Evolutionary conservation across 2,888 invertebrate genomes (phyloP).

Genomic region (Abrostola tripartita): DNA sequence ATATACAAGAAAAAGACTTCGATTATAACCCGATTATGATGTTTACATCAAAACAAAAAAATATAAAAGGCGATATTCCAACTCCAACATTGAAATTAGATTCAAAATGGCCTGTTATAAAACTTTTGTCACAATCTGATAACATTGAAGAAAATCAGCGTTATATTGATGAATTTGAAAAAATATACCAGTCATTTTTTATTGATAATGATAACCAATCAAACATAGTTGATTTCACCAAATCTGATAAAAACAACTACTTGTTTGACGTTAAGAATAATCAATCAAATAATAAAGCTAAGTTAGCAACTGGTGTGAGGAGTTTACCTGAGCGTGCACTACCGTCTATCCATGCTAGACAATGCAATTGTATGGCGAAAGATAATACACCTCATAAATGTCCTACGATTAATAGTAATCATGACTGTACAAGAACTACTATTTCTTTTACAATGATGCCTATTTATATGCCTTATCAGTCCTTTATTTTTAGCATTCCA

Average conservation of each 20-base stretch:
- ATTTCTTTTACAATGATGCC: constrained; percentile 29
- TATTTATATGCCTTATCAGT: constrained; percentile 32
- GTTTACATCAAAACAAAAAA: constrained; percentile 54
- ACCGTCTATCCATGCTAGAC: constrained; percentile 3
- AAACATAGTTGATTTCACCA: constrained; percentile 9
- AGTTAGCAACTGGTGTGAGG: constrained; percentile 64
- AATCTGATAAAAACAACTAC: constrained; percentile 13
- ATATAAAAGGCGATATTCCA: constrained; percentile 56
- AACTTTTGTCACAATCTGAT: constrained; percentile 53
- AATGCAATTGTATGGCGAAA: constrained; percentile 17
- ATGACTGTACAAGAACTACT: constrained; percentile 30
- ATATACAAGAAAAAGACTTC: constrained; percentile 66
- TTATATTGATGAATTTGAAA: constrained; percentile 37
- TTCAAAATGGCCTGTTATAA: constrained; percentile 73
- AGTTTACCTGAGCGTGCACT: constrained; percentile 61
- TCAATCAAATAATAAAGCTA: constrained; percentile 62
- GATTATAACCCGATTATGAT: constrained; percentile 22
- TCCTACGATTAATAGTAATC: neutral
- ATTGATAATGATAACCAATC: constrained; percentile 21
- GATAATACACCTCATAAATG: constrained; percentile 8
- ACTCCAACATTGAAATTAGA: constrained; percentile 72
- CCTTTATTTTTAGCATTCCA: constrained; percentile 14
- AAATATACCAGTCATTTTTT: constrained; percentile 14
- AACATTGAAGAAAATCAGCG: constrained; percentile 30
- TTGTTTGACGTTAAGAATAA: constrained; percentile 24